Evolutionary conservation across 1,140 invertebrate species (phyloP).

Genomic region (Laodelphax striatellus): DNA sequence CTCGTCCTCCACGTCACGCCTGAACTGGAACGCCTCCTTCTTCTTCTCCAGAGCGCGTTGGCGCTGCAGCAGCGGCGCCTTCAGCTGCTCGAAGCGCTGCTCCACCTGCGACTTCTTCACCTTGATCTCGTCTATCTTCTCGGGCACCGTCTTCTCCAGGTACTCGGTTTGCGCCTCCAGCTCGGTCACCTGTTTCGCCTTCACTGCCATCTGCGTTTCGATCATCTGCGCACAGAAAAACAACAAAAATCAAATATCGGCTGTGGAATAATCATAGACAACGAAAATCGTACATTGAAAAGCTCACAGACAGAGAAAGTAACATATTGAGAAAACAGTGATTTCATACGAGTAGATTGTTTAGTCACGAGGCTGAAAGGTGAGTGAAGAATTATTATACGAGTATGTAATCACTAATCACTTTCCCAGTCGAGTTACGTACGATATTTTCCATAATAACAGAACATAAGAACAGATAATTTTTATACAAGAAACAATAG

Average conservation of each 20-base stretch:
- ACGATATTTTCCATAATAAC: no score
- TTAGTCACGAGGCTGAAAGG: no score
- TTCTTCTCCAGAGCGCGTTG: constrained; percentile 89
- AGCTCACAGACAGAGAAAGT: no score
- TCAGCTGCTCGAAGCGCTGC: constrained; percentile 74
- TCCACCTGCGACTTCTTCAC: constrained; percentile 88
- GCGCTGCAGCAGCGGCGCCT: constrained; percentile 79
- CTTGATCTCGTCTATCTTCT: constrained; percentile 92
- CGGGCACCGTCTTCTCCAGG: constrained; percentile 86
- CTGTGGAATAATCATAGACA: no score
- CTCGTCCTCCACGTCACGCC: constrained; percentile 96
- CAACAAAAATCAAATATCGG: constrained; percentile 7
- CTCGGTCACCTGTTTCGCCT: constrained; percentile 83
- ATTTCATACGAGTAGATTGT: no score
- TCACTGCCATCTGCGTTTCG: constrained; percentile 91
- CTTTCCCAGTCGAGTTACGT: no score
- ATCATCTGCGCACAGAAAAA: constrained; percentile 54
- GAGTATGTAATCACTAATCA: no score
- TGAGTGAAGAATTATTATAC: no score
- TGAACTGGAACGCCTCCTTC: constrained; percentile 98
- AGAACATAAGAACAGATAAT: no score
- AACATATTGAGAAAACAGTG: no score
- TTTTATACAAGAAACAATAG: no score
- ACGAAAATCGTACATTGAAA: no score
- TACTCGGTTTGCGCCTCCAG: constrained; percentile 89